Percentiles rank a stretch among this genome's conserved stretches.
Conservation (phyloP, 2,888 invertebrate species). For the Plagodis pulveraria region DNA sequence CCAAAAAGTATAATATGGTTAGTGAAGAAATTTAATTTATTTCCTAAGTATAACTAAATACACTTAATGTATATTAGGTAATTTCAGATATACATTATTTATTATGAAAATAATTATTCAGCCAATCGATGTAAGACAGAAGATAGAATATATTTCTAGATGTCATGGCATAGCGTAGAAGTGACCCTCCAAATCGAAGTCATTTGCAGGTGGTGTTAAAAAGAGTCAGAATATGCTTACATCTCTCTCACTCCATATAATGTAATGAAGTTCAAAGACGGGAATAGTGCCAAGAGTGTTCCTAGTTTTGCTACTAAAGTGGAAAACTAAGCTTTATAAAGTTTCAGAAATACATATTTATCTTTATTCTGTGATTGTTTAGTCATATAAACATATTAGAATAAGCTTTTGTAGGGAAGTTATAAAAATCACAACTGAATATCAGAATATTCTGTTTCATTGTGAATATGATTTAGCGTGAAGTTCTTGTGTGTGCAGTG, state of each 20-base stretch:
- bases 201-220: constrained; percentile 28
- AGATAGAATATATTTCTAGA: no score
- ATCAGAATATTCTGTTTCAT: neutral
- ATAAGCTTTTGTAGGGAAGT: constrained; percentile 4
- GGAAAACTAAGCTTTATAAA: constrained; percentile 51
- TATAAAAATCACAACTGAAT: constrained; percentile 2
- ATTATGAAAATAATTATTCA: neutral
- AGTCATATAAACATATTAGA: neutral
- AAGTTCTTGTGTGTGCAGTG: constrained; percentile 3
- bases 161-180: neutral
- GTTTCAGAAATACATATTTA: constrained; percentile 38
- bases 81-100: no score
- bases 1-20: no score
- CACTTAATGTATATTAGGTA: no score
- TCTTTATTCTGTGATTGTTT: constrained; percentile 31
- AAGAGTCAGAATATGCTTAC: constrained; percentile 29
- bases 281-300: constrained; percentile 61
- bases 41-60: no score
- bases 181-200: constrained; percentile 18
- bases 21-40: no score
- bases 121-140: no score
- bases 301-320: constrained; percentile 51
- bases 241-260: constrained; percentile 44
- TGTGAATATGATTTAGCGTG: neutral
- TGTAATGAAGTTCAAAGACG: constrained; percentile 59